These are phyloP conservation scores for Drosophila yakuba DNA, from an alignment of 1,140 invertebrate genomes.

Conservation along the genomic window DNA sequence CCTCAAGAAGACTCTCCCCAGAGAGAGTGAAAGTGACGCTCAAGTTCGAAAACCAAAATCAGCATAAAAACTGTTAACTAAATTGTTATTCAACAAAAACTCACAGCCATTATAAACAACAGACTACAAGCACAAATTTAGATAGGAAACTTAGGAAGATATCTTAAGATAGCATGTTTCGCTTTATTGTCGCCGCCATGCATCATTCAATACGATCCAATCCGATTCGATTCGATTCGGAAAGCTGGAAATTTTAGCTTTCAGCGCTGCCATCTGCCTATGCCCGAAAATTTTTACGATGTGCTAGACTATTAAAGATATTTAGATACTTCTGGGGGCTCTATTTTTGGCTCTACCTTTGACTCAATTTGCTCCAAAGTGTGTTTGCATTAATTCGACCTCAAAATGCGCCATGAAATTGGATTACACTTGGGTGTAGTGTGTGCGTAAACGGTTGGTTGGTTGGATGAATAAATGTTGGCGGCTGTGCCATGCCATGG, in stretches of 20 bases:
- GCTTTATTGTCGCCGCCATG: slow-evolving; percentile 75
- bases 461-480: slow-evolving; percentile 16
- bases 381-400: slow-evolving; percentile 72
- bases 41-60: slow-evolving; percentile 32
- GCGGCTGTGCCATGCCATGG: background rate
- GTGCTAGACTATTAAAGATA: slow-evolving; percentile 74
- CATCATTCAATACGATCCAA: slow-evolving; percentile 53
- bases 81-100: slow-evolving; percentile 59
- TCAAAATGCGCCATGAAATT: slow-evolving; percentile 47
- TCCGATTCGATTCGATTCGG: slow-evolving; percentile 16
- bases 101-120: slow-evolving; percentile 46
- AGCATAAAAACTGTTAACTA: slow-evolving; percentile 66
- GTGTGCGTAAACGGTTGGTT: background rate
- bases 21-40: slow-evolving; percentile 65
- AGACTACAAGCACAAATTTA: slow-evolving; percentile 38
- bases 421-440: slow-evolving; percentile 43
- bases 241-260: slow-evolving; percentile 56
- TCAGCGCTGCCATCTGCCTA: slow-evolving; percentile 66
- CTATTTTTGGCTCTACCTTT: slow-evolving; percentile 46
- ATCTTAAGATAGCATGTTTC: slow-evolving; percentile 40
- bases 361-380: slow-evolving; percentile 55
- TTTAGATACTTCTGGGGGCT: slow-evolving; percentile 35
- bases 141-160: slow-evolving; percentile 27
- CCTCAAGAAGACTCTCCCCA: background rate
- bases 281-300: slow-evolving; percentile 70